Evolutionary conservation across 2,113 vertebrate genomes (phyloP).

Genomic region (Seriola rivoliana): DNA sequence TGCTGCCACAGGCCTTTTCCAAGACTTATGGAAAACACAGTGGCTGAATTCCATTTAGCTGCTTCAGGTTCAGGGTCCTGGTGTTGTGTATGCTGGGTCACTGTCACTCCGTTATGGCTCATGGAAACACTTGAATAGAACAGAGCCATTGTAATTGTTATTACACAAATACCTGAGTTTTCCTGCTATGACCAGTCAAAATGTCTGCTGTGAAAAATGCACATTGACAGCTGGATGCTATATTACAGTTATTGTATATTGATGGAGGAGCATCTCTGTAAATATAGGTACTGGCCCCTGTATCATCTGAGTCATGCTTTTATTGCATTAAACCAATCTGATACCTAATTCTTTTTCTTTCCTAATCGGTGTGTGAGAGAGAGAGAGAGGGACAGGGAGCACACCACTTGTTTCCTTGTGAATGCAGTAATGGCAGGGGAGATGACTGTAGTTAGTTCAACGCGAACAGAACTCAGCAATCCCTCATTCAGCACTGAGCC

Average conservation of each 20-base stretch:
- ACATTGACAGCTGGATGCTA: background rate
- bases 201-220: background rate
- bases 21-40: background rate
- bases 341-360: background rate
- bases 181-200: background rate
- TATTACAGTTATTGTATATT: background rate
- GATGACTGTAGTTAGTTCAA: conserved; percentile 49
- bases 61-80: background rate
- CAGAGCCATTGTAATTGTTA: background rate
- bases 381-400: conserved; percentile 1
- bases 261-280: background rate
- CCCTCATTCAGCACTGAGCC: conserved; percentile 48
- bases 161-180: background rate
- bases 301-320: background rate
- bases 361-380: background rate
- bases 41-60: background rate
- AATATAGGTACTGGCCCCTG: background rate
- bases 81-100: background rate
- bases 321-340: background rate
- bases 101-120: background rate
- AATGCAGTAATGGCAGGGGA: conserved; percentile 22
- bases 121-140: background rate
- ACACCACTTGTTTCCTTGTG: conserved; percentile 1
- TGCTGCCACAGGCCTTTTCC: background rate
- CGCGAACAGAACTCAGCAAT: conserved; percentile 30